phyloP scores from a whole-genome alignment of 1,140 invertebrate genomes.

The Zaprionus africanus region DNA sequence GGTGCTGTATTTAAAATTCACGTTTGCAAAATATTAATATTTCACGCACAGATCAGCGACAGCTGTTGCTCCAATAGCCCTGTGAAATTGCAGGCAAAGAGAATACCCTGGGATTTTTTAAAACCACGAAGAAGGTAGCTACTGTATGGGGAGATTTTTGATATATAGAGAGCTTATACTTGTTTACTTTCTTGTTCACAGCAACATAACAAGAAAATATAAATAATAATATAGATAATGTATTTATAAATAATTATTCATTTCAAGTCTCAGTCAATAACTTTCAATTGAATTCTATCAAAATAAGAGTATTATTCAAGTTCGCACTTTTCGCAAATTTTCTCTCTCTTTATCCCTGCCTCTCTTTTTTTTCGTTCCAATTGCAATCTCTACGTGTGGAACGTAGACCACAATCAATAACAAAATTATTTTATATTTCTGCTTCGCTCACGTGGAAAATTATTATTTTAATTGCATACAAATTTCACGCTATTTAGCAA shows the following conservation, averaged over 20 bases:
- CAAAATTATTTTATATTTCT: slow-evolving; percentile 31
- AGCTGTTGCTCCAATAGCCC: slow-evolving; percentile 49
- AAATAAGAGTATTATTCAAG: background rate
- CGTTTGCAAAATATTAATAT: slow-evolving; percentile 58
- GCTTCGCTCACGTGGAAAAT: slow-evolving; percentile 61
- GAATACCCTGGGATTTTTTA: background rate
- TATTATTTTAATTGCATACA: slow-evolving; percentile 79
- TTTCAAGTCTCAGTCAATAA: no score
- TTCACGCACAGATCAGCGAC: slow-evolving; percentile 59
- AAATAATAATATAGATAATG: no score
- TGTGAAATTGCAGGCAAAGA: background rate
- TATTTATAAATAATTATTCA: no score
- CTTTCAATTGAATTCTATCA: no score
- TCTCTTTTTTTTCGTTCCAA: background rate
- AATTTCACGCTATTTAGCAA: slow-evolving; percentile 72
- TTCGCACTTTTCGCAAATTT: background rate
- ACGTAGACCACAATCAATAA: background rate
- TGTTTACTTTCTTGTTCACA: no score
- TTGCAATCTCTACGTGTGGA: slow-evolving; percentile 23
- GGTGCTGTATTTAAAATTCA: slow-evolving; percentile 40
- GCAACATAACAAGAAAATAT: no score
- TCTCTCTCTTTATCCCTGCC: background rate
- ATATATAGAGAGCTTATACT: no score
- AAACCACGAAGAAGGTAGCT: background rate
- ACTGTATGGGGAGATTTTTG: no score